Evolutionary conservation across 2,888 invertebrate genomes (phyloP).

Genomic region (Spodoptera exigua): DNA sequence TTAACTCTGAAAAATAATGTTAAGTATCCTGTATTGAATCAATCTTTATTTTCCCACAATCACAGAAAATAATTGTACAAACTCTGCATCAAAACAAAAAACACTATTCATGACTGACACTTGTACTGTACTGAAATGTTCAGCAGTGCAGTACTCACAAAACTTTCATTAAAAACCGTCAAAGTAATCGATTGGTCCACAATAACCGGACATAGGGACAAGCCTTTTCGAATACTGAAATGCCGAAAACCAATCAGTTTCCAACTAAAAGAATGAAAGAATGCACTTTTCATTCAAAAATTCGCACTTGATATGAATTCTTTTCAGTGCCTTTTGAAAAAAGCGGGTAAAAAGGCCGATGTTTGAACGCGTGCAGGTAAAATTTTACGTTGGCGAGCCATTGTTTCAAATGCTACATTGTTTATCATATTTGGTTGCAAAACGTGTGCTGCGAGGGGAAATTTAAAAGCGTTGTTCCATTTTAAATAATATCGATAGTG

Average conservation of each 20-base stretch:
- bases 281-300: constrained; percentile 40
- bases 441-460: background rate
- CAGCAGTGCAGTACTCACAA: too few relatives aligned
- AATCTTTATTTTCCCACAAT: too few relatives aligned
- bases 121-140: too few relatives aligned
- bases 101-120: too few relatives aligned
- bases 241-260: constrained; percentile 46
- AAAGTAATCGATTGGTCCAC: constrained; percentile 10
- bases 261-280: constrained; percentile 22
- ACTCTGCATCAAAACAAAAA: too few relatives aligned
- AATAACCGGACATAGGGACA: background rate
- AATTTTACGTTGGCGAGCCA: constrained; percentile 16
- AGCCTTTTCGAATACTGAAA: constrained; percentile 8
- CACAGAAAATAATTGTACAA: too few relatives aligned
- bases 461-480: constrained; percentile 13
- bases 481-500: background rate
- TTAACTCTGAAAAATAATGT: too few relatives aligned
- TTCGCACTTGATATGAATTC: constrained; percentile 26
- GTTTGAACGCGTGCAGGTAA: constrained; percentile 22
- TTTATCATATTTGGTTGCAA: constrained; percentile 26
- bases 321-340: constrained; percentile 25
- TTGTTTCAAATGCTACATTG: constrained; percentile 34
- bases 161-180: background rate
- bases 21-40: too few relatives aligned
- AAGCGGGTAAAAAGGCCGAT: constrained; percentile 7